Conservation (phyloP, 2,113 vertebrate genomes). For the Bos taurus region ARS-UCD2.0 NC_037336.1:23783001-23783500, state of each 20-base stretch:
- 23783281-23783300: neutral
- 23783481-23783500: neutral
- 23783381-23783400: neutral
- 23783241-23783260: neutral
- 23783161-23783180: neutral
- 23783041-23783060: neutral
- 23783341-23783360: neutral
- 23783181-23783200: neutral
- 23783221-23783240: neutral
- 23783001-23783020: neutral
- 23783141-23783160: neutral
- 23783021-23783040: neutral
- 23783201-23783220: neutral
- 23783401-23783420: neutral
- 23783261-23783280: neutral
- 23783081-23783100: slow-evolving; percentile 45
- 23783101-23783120: neutral
- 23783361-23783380: neutral
- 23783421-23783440: neutral
- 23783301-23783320: neutral
- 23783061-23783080: slow-evolving; percentile 22
- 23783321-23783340: neutral
- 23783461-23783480: neutral
- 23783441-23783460: neutral
- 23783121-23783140: neutral